Evolutionary conservation across 2,797 vertebrate genomes (phyloP).

Genomic region (Muraenolepis orangiensis): DNA sequence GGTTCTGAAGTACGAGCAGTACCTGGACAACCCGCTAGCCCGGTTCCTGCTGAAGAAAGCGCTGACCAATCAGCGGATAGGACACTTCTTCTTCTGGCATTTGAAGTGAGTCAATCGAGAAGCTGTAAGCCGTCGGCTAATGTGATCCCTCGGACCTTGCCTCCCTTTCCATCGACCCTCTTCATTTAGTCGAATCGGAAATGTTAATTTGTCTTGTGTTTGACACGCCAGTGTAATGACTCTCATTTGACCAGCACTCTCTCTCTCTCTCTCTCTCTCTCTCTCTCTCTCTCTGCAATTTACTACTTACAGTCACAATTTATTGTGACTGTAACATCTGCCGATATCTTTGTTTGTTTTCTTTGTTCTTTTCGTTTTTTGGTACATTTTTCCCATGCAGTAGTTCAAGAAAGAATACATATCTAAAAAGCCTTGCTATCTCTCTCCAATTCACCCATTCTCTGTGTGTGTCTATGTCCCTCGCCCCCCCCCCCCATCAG

Average conservation of each 20-base stretch:
- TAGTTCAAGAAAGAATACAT: too few relatives aligned
- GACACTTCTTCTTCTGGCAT: slow-evolving; percentile 99
- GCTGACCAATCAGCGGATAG: slow-evolving; percentile 97
- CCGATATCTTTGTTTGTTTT: too few relatives aligned
- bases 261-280: too few relatives aligned
- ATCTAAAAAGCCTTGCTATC: not conserved
- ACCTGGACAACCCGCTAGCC: slow-evolving; percentile 95
- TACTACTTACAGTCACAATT: too few relatives aligned
- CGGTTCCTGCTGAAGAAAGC: slow-evolving; percentile 97
- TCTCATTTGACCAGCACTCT: not conserved
- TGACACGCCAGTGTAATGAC: not conserved
- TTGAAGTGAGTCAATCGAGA: slow-evolving; percentile 85
- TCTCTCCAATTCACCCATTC: not conserved
- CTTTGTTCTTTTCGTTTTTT: too few relatives aligned
- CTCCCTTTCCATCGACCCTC: not conserved
- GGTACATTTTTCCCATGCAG: too few relatives aligned
- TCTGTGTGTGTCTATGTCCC: not conserved
- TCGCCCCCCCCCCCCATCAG: too few relatives aligned
- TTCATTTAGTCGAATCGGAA: not conserved
- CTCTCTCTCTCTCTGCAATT: too few relatives aligned
- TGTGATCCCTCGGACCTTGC: not conserved
- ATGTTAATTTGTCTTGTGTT: not conserved
- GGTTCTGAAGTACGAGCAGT: slow-evolving; percentile 98
- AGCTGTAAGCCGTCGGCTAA: slow-evolving; percentile 26
- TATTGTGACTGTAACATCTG: too few relatives aligned